Evolutionary conservation across 2,113 vertebrate species (phyloP), one percentile per base, ranked within the genome.

Genomic region (Meleagris gallopavo): DNA sequence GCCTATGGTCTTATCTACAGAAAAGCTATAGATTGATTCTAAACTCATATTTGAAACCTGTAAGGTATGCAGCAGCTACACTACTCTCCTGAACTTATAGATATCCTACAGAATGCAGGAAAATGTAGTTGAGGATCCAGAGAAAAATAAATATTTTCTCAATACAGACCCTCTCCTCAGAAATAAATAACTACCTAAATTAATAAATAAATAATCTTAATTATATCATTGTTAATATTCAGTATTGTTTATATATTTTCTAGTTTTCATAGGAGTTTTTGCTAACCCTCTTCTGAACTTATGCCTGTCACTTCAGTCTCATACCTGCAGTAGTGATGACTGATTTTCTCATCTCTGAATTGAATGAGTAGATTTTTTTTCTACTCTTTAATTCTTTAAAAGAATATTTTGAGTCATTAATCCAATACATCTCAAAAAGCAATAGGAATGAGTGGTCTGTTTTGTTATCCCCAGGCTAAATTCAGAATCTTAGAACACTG

Each of bases 91-190:
- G 58, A 50, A 60, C 5, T 71, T 81, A n/a, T 0, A 54, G 8
- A 2, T 46, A 43, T 22, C 11, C 15, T 69, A 32, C 2, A 25
- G 1, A 15, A 34, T 20, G 10, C 10, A 69, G 29, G 32, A 86
- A 89, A 85, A 86, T n/a, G 48, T 13, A 29, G 15, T 36, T 84
- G 12, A 36, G 7, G 38, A 13, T 72, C 16, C 54, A 45, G 14
- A 40, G 70, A 54, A 76, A 5, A 85, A 67, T 16, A 86, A 60
- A 43, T 18, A 8, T 54, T 66, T 77, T 4, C 17, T 38, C 17
- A 40, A 18, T 61, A 67, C 3, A 57, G 19, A 45, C 0, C 0
- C 0, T 69, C 11, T 29, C 3, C 10, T 38, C 5, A 55, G 13
- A 50, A 50, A 24, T 50, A 72, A 87, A 25, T 50, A 25, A 25